phyloP scores from a whole-genome alignment of 37 sponge, comb jelly and placozoan species.

The Cliona cf. orientalis region DNA sequence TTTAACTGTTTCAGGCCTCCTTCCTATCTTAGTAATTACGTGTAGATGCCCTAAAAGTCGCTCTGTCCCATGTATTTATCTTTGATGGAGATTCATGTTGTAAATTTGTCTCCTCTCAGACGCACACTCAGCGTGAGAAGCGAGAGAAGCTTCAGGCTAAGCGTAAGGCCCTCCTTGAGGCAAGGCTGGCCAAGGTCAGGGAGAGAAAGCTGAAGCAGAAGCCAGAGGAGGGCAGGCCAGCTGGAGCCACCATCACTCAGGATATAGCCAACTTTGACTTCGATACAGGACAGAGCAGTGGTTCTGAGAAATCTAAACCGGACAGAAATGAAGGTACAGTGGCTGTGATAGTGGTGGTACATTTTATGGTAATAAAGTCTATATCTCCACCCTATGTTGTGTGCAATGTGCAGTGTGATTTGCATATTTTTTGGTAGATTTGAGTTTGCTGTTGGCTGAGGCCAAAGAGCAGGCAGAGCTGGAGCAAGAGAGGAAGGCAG shows the following conservation, averaged over 20 bases:
- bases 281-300: not conserved
- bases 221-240: not conserved
- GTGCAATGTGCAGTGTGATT: not conserved
- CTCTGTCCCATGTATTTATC: not conserved
- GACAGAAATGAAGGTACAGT: not conserved
- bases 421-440: not conserved
- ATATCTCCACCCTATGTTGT: not conserved
- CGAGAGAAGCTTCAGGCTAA: constrained; percentile 64
- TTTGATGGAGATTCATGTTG: not conserved
- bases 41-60: too few species aligned
- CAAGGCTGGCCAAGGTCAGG: constrained; percentile 75
- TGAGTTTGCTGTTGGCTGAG: not conserved
- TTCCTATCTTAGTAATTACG: too few species aligned
- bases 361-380: not conserved
- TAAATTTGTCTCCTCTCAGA: constrained; percentile 36
- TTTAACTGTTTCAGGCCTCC: too few species aligned
- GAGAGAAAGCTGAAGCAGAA: constrained; percentile 49
- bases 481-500: constrained; percentile 31
- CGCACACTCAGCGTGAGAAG: constrained; percentile 69
- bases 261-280: not conserved
- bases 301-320: not conserved
- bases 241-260: not conserved
- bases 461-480: constrained; percentile 11
- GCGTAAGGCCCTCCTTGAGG: constrained; percentile 63
- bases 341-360: not conserved